A percentile compares a stretch with the other conserved stretches of the same genome.
Conservation (phyloP, 1,140 invertebrate genomes). For the Colletes gigas region DNA sequence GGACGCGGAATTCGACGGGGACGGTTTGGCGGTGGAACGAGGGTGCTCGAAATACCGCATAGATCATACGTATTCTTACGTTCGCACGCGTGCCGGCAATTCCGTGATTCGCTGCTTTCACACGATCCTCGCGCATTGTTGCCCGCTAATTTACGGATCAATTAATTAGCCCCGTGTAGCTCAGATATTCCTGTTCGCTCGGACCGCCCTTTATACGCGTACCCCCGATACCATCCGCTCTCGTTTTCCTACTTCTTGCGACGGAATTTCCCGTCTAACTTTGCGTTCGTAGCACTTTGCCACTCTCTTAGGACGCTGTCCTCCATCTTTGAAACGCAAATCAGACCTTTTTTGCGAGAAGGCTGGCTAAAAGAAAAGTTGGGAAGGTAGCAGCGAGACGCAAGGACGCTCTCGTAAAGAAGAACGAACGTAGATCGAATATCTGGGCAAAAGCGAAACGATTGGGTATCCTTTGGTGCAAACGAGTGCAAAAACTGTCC, state of each 20-base stretch:
- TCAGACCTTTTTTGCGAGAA: no score
- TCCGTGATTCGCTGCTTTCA: slow-evolving; percentile 56
- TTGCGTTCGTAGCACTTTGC: no score
- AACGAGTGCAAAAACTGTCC: no score
- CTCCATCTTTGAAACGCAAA: no score
- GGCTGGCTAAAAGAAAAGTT: no score
- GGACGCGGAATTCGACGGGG: background rate
- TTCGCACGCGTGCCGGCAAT: slow-evolving; percentile 64
- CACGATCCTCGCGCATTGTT: slow-evolving; percentile 69
- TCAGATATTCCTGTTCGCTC: slow-evolving; percentile 57
- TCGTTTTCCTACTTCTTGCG: background rate
- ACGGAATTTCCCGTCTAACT: background rate
- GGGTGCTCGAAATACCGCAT: slow-evolving; percentile 71
- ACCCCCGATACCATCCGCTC: background rate
- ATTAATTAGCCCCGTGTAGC: slow-evolving; percentile 75
- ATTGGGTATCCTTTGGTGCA: no score
- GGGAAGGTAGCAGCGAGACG: no score
- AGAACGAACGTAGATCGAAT: no score
- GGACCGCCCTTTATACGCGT: slow-evolving; percentile 25
- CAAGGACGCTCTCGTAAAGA: no score
- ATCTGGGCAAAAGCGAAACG: no score
- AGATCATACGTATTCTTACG: slow-evolving; percentile 75
- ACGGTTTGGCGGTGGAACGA: background rate
- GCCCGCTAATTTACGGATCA: slow-evolving; percentile 77
- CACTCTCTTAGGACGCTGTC: no score